A percentile compares a stretch with the other conserved stretches of the same genome.
phyloP scores from a whole-genome alignment of 2,797 vertebrate species.

The Amphiprion clarkii region DNA sequence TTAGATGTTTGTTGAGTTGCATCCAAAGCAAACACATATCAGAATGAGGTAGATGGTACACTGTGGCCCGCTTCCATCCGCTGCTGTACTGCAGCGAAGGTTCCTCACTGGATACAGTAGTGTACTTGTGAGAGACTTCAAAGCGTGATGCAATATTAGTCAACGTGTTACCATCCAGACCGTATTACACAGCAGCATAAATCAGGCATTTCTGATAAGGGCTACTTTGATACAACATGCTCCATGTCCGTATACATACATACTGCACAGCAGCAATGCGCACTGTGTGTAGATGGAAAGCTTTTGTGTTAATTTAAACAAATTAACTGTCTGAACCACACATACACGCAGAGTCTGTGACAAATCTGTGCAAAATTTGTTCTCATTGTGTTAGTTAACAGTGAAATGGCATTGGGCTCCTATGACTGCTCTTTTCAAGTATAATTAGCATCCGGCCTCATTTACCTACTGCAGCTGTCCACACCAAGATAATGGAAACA shows the following conservation, averaged over 20 bases:
- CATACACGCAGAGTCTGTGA: conserved; percentile 14
- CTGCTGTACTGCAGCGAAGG: conserved; percentile 26
- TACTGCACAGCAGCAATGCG: not conserved
- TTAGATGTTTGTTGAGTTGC: conserved; percentile 37
- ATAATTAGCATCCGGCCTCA: conserved; percentile 64
- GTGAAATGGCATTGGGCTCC: conserved; percentile 34
- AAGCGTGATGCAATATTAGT: conserved; percentile 67
- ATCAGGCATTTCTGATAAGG: conserved; percentile 48
- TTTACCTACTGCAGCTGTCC: conserved; percentile 64
- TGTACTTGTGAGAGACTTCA: conserved; percentile 53
- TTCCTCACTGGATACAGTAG: conserved; percentile 44
- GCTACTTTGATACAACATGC: conserved; percentile 3
- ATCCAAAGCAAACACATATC: conserved; percentile 42
- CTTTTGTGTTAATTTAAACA: conserved; percentile 21
- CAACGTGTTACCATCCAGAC: conserved; percentile 35
- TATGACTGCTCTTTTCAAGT: conserved; percentile 60
- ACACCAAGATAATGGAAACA: conserved; percentile 53
- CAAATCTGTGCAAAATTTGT: conserved; percentile 38
- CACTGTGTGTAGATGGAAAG: not conserved
- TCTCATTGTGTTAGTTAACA: conserved; percentile 55
- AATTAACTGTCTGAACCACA: conserved; percentile 13
- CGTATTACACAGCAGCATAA: conserved; percentile 32
- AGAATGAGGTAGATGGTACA: conserved; percentile 31
- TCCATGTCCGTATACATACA: not conserved
- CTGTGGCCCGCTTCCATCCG: conserved; percentile 50